Evolutionary conservation across 2,888 invertebrate genomes (phyloP), one percentile per base, ranked within the genome.

Genomic region (Liodrosophila aerea): DNA sequence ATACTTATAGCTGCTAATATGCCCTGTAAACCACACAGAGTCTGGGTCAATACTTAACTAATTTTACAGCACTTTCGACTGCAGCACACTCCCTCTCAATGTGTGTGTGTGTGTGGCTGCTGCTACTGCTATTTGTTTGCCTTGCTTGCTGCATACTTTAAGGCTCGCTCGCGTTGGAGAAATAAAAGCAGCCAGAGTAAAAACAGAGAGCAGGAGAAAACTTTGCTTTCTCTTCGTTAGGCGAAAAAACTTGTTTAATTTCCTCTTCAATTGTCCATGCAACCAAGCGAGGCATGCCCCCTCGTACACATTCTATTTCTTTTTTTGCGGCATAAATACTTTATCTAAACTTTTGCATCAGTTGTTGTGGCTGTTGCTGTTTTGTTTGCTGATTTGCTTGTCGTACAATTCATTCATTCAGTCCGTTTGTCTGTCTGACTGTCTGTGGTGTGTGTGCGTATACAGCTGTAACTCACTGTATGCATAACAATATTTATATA

Each of bases 171-270:
- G 49, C 22, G 22, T 22, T n/a, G n/a, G n/a, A n/a, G n/a, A n/a
- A n/a, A n/a, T n/a, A n/a, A n/a, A n/a, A n/a, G 22, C 22, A 22
- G 22, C 3, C 2, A 22, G 5, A 22, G 22, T 22, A 22, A 22
- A 5, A 2, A 22, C n/a, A 22, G 22, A 22, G 5, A 22, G 22
- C 5, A 47, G 27, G 7, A 63, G 57, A 51, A 71, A 83, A 83
- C 73, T 83, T 78, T 73, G 73, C 57, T 70, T 72, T 74, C 67
- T 70, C 66, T 76, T 77, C 77, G 84, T 77, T 77, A 73, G 72
- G 63, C 56, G 22, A 22, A 22, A 22, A 81, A 81, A 81, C 81
- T 81, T 78, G 84, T 81, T 84, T 81, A 81, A 81, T 81, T 84
- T 84, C 81, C 81, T 81, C 78, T 81, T 64, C 74, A 81, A 82